These are phyloP conservation scores for Gopherus flavomarginatus DNA, from an alignment of 2,113 vertebrate species.

Conservation along the genomic window DNA sequence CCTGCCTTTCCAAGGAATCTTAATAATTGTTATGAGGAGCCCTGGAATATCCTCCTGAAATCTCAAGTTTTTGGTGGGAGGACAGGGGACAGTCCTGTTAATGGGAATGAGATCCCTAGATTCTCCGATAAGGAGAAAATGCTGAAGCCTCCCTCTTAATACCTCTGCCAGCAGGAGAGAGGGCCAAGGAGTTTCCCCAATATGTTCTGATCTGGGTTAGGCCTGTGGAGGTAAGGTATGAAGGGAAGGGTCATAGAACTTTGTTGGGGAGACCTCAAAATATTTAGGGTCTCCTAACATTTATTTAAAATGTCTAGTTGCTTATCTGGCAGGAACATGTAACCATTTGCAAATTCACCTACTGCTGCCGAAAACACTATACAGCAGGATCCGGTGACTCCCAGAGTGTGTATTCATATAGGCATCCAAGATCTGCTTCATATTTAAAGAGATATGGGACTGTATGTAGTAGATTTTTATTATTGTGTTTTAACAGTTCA, in stretches of 20 bases:
- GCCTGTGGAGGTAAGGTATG: background rate
- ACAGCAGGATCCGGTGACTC: background rate
- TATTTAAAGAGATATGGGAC: background rate
- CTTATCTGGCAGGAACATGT: background rate
- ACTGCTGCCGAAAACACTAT: background rate
- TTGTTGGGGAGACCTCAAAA: background rate
- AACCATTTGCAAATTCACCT: background rate
- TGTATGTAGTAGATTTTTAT: constrained; percentile 43
- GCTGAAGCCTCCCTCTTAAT: background rate
- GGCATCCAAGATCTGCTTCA: background rate
- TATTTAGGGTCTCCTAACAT: background rate
- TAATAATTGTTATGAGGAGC: background rate
- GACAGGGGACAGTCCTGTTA: background rate
- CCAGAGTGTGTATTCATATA: background rate
- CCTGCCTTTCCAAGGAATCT: background rate
- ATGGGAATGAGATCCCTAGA: background rate
- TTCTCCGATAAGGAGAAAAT: background rate
- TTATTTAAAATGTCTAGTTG: background rate
- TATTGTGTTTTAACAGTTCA: constrained; percentile 52
- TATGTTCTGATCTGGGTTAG: background rate
- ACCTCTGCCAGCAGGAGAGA: background rate
- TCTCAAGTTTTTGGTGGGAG: background rate
- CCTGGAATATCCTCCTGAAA: background rate
- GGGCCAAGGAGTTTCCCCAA: background rate
- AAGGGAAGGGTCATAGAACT: background rate